These are phyloP conservation scores for Eupithecia insigniata DNA, from an alignment of 2,888 invertebrate species.

Conservation along the genomic window DNA sequence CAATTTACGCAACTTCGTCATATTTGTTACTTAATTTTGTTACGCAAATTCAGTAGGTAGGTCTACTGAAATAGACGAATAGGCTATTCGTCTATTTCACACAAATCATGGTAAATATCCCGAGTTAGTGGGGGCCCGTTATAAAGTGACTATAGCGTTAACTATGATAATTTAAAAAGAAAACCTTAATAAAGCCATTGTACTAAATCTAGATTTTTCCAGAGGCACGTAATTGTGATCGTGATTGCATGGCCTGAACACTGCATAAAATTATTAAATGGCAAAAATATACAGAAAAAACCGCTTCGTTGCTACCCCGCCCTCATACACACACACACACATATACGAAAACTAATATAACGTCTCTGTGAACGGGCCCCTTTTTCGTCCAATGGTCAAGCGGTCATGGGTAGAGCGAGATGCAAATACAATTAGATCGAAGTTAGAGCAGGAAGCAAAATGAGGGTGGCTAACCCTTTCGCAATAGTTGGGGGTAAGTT, in stretches of 20 bases:
- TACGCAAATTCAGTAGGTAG: no score
- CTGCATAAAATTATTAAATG: background rate
- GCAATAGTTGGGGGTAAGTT: slow-evolving; percentile 26
- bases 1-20: no score
- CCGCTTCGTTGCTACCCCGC: slow-evolving; percentile 21
- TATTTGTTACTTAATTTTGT: no score
- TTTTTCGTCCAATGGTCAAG: slow-evolving; percentile 76
- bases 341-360: slow-evolving; percentile 1
- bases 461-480: slow-evolving; percentile 36
- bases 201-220: no score
- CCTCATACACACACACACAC: slow-evolving; percentile 14
- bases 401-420: slow-evolving; percentile 66
- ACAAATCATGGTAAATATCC: no score
- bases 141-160: no score
- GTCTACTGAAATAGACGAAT: no score
- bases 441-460: slow-evolving; percentile 34
- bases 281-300: slow-evolving; percentile 1
- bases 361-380: slow-evolving; percentile 21
- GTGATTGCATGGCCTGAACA: background rate
- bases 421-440: slow-evolving; percentile 39
- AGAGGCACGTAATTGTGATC: no score
- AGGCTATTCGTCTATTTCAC: no score
- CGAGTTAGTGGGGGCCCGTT: no score
- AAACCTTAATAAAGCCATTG: background rate
- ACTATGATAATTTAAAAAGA: no score